Evolutionary conservation across 2,797 vertebrate species (phyloP).

Genomic region (Caiman crocodilus): DNA sequence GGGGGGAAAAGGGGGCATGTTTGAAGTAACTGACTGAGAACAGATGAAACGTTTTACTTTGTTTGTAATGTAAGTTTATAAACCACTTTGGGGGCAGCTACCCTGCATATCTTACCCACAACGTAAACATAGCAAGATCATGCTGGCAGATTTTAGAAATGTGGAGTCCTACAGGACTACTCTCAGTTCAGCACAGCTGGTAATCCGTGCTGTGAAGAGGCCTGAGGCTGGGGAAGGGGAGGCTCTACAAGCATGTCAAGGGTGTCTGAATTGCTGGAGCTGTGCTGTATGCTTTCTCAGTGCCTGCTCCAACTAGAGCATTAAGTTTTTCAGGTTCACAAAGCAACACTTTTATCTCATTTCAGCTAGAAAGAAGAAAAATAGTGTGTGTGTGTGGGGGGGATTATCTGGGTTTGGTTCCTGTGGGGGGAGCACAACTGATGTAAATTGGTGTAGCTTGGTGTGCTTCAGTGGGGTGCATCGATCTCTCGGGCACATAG

Average conservation of each 20-base stretch:
- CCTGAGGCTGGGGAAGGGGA: fast-evolving
- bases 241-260: fast-evolving
- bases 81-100: slow-evolving; percentile 13
- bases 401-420: background rate
- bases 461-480: background rate
- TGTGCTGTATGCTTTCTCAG: slow-evolving; percentile 15
- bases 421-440: background rate
- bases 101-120: background rate
- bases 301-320: fast-evolving
- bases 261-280: background rate
- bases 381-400: too few species aligned
- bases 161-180: background rate
- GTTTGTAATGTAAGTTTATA: slow-evolving; percentile 39
- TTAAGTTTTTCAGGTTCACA: background rate
- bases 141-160: background rate
- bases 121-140: background rate
- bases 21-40: slow-evolving; percentile 8
- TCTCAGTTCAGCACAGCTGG: background rate
- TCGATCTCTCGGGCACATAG: background rate
- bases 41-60: slow-evolving; percentile 37
- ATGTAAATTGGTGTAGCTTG: background rate
- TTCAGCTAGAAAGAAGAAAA: background rate
- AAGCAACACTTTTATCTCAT: slow-evolving; percentile 11
- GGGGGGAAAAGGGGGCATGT: background rate
- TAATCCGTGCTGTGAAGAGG: background rate